A percentile compares a stretch with the other conserved stretches of the same genome.
Conservation (phyloP, 2,797 vertebrate species). For the Lacerta agilis region DNA sequence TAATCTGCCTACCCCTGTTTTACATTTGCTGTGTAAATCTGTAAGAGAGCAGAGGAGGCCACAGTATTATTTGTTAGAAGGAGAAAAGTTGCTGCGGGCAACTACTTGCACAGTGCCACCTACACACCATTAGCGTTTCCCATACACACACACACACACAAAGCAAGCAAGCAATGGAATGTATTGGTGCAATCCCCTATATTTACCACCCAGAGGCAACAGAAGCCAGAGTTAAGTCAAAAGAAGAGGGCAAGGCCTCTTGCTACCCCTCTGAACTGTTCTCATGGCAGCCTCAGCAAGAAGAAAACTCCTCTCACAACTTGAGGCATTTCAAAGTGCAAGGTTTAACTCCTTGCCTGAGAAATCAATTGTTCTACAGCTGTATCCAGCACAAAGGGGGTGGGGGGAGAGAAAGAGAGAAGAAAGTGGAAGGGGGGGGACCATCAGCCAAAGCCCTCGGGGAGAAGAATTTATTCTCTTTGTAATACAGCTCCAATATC, state of each 20-base stretch:
- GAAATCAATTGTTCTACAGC: background rate
- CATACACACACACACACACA: background rate
- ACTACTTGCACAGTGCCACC: background rate
- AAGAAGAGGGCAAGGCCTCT: background rate
- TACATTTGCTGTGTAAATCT: background rate
- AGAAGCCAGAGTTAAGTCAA: background rate
- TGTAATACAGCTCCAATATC: background rate
- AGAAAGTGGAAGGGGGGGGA: no score
- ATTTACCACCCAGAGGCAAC: background rate
- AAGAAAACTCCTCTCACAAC: background rate
- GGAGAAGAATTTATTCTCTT: conserved; percentile 16
- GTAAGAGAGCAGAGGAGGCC: background rate
- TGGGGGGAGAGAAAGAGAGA: background rate
- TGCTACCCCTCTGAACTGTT: background rate
- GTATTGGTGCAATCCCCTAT: background rate
- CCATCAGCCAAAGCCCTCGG: conserved; percentile 26
- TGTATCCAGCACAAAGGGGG: background rate
- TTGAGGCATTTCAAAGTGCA: background rate
- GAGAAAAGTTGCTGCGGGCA: background rate
- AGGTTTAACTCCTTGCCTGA: background rate
- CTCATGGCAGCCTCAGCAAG: background rate
- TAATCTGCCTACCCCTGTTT: background rate
- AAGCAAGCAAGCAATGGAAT: background rate
- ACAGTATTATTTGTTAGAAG: background rate
- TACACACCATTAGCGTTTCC: background rate